A percentile compares a stretch with the other conserved stretches of the same genome.
Conservation (phyloP, 2,888 invertebrate species). For the Ophion ventricosus region DNA sequence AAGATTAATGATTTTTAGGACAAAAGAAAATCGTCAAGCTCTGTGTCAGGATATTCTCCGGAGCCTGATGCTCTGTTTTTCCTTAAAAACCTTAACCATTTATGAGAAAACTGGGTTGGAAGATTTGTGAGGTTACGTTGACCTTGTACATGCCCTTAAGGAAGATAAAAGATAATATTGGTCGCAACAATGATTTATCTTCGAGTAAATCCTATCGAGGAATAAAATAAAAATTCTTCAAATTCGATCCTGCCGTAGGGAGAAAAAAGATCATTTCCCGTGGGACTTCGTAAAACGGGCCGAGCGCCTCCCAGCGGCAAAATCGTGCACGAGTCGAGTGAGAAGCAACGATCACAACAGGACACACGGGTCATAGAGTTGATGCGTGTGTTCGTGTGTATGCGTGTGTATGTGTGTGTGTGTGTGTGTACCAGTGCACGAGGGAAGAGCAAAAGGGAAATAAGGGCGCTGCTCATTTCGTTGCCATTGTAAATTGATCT, state of each 20-base stretch:
- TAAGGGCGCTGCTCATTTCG: constrained; percentile 80
- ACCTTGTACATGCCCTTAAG: too few species aligned
- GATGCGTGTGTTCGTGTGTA: constrained; percentile 34
- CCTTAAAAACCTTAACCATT: too few species aligned
- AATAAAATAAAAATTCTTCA: too few species aligned
- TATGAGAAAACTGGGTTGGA: too few species aligned
- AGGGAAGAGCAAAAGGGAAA: constrained; percentile 63
- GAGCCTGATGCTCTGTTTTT: too few species aligned
- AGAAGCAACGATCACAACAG: constrained; percentile 30
- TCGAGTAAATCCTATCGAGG: not conserved
- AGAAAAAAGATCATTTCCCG: not conserved
- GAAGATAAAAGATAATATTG: too few species aligned
- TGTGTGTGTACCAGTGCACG: constrained; percentile 38
- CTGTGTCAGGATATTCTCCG: too few species aligned
- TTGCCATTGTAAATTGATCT: constrained; percentile 83
- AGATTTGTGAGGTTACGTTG: too few species aligned
- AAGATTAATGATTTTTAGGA: too few species aligned
- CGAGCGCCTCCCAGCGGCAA: constrained; percentile 26
- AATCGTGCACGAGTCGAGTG: constrained; percentile 15
- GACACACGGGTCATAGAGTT: constrained; percentile 36
- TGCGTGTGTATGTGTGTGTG: constrained; percentile 40
- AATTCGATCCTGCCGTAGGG: too few species aligned
- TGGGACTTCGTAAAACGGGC: constrained; percentile 22
- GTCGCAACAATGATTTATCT: constrained; percentile 69
- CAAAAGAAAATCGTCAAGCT: too few species aligned